Percentiles rank a stretch among this genome's conserved stretches.
Conservation (phyloP, 1,140 invertebrate genomes). For the Oscheius sp. region DNA sequence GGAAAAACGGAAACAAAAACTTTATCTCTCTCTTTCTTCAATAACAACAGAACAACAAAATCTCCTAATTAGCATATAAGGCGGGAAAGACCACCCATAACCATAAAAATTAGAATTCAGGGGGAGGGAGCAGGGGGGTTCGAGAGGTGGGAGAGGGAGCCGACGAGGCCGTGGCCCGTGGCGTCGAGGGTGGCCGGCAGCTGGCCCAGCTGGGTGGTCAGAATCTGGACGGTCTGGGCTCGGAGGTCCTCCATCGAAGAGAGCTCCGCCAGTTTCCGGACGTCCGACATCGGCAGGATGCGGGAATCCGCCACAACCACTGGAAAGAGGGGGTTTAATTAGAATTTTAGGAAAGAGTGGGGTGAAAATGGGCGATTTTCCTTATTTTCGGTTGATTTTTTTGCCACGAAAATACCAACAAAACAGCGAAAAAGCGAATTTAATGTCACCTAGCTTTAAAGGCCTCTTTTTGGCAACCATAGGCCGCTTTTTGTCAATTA, state of each 20-base stretch:
- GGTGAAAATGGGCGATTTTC: background rate
- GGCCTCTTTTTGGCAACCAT: too few relatives aligned
- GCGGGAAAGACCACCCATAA: background rate
- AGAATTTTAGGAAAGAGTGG: background rate
- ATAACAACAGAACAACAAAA: too few relatives aligned
- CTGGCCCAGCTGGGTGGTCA: constrained; percentile 31
- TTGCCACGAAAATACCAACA: background rate
- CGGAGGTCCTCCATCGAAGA: constrained; percentile 43
- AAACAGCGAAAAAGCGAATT: too few relatives aligned
- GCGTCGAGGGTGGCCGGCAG: constrained; percentile 32
- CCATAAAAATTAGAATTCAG: background rate
- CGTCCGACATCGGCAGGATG: constrained; percentile 45
- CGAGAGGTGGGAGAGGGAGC: background rate
- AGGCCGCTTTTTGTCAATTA: too few relatives aligned
- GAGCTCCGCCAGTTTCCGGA: constrained; percentile 37
- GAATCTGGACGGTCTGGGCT: constrained; percentile 47
- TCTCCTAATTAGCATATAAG: too few relatives aligned
- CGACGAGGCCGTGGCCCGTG: background rate
- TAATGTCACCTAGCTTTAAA: too few relatives aligned
- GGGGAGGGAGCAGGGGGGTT: background rate
- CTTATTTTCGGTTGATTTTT: background rate
- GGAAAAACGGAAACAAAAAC: background rate
- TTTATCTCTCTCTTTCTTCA: too few relatives aligned
- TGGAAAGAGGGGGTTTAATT: constrained; percentile 24
- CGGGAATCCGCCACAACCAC: constrained; percentile 40